Evolutionary conservation across 2,888 invertebrate genomes (phyloP).

Genomic region (Mayetiola destructor): DNA sequence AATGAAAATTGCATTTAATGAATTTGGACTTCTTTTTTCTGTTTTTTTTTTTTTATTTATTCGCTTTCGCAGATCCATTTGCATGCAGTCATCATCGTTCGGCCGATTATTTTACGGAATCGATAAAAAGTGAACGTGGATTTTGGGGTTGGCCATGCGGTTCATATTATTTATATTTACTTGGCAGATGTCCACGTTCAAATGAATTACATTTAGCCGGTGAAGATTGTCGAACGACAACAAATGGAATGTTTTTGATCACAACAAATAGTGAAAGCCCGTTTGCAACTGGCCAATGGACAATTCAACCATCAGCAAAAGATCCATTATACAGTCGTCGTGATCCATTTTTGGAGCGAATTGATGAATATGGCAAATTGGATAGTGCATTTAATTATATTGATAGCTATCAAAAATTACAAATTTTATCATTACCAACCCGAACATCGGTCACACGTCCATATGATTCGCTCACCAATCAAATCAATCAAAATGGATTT

Average conservation of each 20-base stretch:
- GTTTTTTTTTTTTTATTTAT: constrained; percentile 16
- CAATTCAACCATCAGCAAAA: constrained; percentile 26
- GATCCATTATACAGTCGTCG: not conserved
- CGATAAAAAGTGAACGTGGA: constrained; percentile 43
- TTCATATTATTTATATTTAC: constrained; percentile 38
- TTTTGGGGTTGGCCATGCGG: constrained; percentile 54
- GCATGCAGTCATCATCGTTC: constrained; percentile 51
- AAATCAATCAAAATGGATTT: not conserved
- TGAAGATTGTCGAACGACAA: constrained; percentile 32
- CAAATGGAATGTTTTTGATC: constrained; percentile 41
- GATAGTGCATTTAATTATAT: constrained; percentile 30
- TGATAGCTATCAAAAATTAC: constrained; percentile 14
- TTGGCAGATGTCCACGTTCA: constrained; percentile 43
- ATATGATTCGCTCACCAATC: not conserved
- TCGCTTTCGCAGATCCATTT: constrained; percentile 37
- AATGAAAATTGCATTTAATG: no score
- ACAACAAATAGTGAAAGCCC: constrained; percentile 41
- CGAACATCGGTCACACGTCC: not conserved
- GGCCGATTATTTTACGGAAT: constrained; percentile 48
- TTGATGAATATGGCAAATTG: constrained; percentile 33
- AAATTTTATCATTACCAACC: not conserved
- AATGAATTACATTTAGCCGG: constrained; percentile 37
- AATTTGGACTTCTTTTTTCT: no score
- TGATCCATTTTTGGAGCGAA: constrained; percentile 8
- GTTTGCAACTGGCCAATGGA: constrained; percentile 45